These are phyloP conservation scores for Pentamera pediparva DNA, from an alignment of 53 echinoderm and acorn worm genomes.

Conservation along the genomic window DNA sequence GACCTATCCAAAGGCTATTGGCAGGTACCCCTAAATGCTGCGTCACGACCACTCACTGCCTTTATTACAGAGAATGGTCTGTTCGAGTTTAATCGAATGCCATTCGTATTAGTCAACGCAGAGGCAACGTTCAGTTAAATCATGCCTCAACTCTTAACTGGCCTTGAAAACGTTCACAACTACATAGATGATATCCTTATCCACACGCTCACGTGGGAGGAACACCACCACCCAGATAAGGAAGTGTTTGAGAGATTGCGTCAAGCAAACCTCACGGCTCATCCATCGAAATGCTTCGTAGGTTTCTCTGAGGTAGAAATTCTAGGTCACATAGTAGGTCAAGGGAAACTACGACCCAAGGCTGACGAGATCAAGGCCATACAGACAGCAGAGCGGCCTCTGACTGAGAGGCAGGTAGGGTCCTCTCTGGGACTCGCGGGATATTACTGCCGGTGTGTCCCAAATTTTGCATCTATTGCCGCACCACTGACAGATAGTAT, in stretches of 20 bases:
- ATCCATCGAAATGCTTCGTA: slow-evolving; percentile 26
- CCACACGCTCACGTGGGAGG: slow-evolving; percentile 34
- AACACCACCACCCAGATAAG: background rate
- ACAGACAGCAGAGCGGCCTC: slow-evolving; percentile 12
- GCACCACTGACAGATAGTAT: background rate
- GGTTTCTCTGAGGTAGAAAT: slow-evolving; percentile 34
- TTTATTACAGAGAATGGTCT: slow-evolving; percentile 33
- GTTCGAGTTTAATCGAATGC: slow-evolving; percentile 37
- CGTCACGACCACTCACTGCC: slow-evolving; percentile 24
- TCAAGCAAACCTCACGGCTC: slow-evolving; percentile 1
- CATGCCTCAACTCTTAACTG: slow-evolving; percentile 23
- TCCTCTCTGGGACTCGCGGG: slow-evolving; percentile 16
- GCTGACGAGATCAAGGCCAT: slow-evolving; percentile 30
- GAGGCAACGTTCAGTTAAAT: slow-evolving; percentile 34
- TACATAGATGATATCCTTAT: slow-evolving; percentile 36
- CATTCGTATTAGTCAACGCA: slow-evolving; percentile 40
- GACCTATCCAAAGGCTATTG: slow-evolving; percentile 16
- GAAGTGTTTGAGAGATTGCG: slow-evolving; percentile 8
- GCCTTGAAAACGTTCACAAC: slow-evolving; percentile 30
- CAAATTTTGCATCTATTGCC: background rate
- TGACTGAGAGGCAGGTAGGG: slow-evolving; percentile 36
- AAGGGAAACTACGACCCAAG: slow-evolving; percentile 21
- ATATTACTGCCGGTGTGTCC: background rate
- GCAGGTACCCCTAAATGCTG: slow-evolving; percentile 31
- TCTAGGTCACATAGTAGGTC: slow-evolving; percentile 35